Base-by-base conservation (phyloP, 2,113 vertebrate genomes). In the Promerops cafer region DNA sequence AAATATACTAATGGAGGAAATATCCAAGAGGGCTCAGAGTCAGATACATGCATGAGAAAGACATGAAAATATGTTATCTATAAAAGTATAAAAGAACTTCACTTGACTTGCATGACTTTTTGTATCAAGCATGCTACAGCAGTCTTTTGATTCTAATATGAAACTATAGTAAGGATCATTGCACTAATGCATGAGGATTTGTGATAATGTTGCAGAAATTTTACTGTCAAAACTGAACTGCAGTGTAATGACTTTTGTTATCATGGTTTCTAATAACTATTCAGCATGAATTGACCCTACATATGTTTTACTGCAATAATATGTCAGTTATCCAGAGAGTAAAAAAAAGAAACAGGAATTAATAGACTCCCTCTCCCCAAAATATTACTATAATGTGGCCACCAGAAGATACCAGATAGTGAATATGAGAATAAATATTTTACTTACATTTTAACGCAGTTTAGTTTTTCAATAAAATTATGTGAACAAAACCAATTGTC, bases 191-290 rank as follows among this genome's bases (percentile, higher is more conserved):
- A 96, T 96, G 98, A 98, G 98, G 98, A 98, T 98, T 98, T 98
- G 98, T 98, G 98, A 98, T 98, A 98, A 98, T 98, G 98, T 98
- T 98, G 98, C 98, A 98, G 98, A 98, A 98, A 98, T 98, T 98
- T 98, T 98, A 98, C 98, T 98, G 98, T 98, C 98, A 98, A 98
- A 98, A 98, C 98, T 97, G 98, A 98, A 98, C 98, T 98, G 98
- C 98, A 98, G 95, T 96, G 98, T 98, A 98, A 98, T 98, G 98
- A 98, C 98, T 98, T 98, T 98, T 98, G 98, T 98, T 98, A 98
- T 98, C 98, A 97, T 95, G 97, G 96, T 98, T 98, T 98, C 98
- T 98, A 98, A 98, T 97, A 98, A 98, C 98, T 97, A 98, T 98
- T 98, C 98, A 98, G 97, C 93, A 97, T 97, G 97, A 98, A 98